Base-by-base conservation (phyloP, 2,113 vertebrate genomes). In the Oncorhynchus gorbuscha region DNA sequence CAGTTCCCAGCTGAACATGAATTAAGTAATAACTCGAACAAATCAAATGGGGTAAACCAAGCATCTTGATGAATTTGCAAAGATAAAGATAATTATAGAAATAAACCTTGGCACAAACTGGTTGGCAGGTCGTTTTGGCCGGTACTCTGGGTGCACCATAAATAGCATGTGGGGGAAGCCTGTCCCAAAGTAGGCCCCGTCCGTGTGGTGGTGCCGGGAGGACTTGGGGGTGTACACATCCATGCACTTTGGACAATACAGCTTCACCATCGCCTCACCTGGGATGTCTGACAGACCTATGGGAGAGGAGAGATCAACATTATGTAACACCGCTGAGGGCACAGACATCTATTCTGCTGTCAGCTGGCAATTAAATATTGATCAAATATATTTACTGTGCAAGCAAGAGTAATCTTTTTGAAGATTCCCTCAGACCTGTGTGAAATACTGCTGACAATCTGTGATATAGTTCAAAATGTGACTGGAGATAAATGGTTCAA, bases 151-250 rank as follows among this genome's bases (percentile, higher is more conserved):
- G 84, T 97, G 97, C 87, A 97, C 97, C 96, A 97, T 97, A 86
- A 98, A 97, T n/a, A 97, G 94, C 96, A 98, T 98, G 92, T 98
- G 97, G 66, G 97, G 97, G 88, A 98, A 98, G 20, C 96, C 96
- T 0, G 97, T 98, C 82, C 97, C 97, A 55, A 98, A 98, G 85
- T 98, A 98, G 66, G 97, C 97, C 76, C 97, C 97, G 68, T 98
- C 97, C 1, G 96, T 98, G 91, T 98, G 97, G 88, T 98, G 96
- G 89, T 98, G 97, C 76, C 97, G 90, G 3, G 97, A 98, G 12
- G 97, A 98, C 88, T 97, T 98, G 72, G 97, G 97, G 3, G 97
- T 98, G 92, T 97, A 98, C 81, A 98, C 97, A 6, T 98, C 97
- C 97, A 98, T 98, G 88, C 97, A 98, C 92, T 98, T 97, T 74